Evolutionary conservation across 2,113 vertebrate genomes (phyloP), one percentile per base, ranked within the genome.

Genomic region (Tringa solitaria): DNA sequence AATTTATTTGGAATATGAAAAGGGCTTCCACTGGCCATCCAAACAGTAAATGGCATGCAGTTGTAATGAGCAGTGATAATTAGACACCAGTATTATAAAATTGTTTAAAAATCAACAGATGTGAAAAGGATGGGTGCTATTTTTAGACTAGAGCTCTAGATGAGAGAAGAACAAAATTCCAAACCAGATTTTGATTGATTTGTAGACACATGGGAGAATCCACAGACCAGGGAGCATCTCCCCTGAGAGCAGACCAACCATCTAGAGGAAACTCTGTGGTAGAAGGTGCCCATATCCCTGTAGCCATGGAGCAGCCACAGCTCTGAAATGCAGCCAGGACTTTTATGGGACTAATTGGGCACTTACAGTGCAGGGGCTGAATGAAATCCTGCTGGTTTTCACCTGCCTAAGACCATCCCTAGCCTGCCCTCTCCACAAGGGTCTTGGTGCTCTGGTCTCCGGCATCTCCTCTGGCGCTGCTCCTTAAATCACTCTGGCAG

Each of bases 401-500:
- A 0, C 43, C 41, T 57, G 30, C 54, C 32, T 15, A 8, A 41
- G 16, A 23, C 26, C 24, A 6, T 51, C 14, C 37, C 28, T 3
- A 19, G 8, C 8, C 43, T 73, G 41, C n/a, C 61, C 16, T 74
- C 37, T 63, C 4, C 0, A 4, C 33, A 14, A 5, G 27, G 12
- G 13, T 5, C 19, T 63, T 15, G 2, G 0, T 45, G 56, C 56
- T 85, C 32, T 27, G 69, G 32, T 64, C n/a, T 50, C 65, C 41
- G 43, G 8, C 41, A 23, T 72, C 53, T 57, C 27, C 54, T 57
- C 23, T 12, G 14, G 60, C 8, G 70, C 76, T 61, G 64, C 84
- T 87, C 60, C 0, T 0, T 59, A 51, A 48, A 46, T 84, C 73
- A 12, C 60, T 37, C 79, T 0, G 0, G 45, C 37, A 3, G 56